Evolutionary conservation across 2,797 vertebrate genomes (phyloP).

Genomic region (Tenualosa thibaudeaui): DNA sequence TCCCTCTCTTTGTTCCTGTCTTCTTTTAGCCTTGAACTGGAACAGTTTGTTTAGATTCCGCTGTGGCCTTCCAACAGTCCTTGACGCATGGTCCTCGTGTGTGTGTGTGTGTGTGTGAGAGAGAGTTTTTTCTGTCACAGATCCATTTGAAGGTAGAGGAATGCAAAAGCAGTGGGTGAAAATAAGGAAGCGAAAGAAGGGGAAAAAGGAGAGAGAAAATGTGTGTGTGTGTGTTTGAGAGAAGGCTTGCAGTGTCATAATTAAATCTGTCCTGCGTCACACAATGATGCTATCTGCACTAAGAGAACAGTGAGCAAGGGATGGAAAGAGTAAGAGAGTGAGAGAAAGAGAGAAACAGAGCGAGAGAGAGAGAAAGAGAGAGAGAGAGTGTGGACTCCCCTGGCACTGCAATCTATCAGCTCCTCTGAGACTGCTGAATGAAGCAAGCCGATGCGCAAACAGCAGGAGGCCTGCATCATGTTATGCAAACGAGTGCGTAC

Average conservation of each 20-base stretch:
- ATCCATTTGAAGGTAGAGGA: not conserved
- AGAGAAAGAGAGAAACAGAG: not conserved
- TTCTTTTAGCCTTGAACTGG: conserved; percentile 7
- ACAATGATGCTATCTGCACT: not conserved
- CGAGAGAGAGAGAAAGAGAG: not conserved
- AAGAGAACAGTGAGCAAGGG: not conserved
- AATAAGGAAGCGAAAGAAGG: not conserved
- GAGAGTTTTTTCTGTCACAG: not conserved
- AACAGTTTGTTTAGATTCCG: conserved; percentile 27
- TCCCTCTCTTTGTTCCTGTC: conserved; percentile 21
- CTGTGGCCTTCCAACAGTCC: conserved; percentile 14
- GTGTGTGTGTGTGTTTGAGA: conserved; percentile 29
- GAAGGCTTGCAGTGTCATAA: not conserved
- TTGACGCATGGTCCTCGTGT: not conserved
- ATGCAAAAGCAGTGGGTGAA: not conserved
- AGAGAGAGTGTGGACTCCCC: not conserved
- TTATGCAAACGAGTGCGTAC: not conserved
- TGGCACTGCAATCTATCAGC: not conserved
- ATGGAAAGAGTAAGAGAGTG: not conserved
- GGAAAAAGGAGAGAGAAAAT: not conserved
- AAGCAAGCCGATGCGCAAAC: not conserved
- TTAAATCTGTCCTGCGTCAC: conserved; percentile 6
- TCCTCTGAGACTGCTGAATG: not conserved
- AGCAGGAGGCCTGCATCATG: not conserved
- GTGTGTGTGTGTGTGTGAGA: not conserved